These are phyloP conservation scores for Anarsia innoxiella DNA, from an alignment of 2,888 invertebrate species.

Conservation along the genomic window DNA sequence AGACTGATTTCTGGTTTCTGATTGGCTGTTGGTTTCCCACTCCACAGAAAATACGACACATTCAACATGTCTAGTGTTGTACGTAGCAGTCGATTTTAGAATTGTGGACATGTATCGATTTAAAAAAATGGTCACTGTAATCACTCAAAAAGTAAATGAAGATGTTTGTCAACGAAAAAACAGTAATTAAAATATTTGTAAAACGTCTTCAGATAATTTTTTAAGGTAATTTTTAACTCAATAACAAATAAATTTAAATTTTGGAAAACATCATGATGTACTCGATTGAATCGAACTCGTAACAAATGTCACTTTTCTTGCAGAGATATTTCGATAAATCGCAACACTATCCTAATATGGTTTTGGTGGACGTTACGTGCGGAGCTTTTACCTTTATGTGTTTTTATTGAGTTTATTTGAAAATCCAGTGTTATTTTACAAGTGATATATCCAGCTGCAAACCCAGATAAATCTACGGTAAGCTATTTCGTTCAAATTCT, in stretches of 20 bases:
- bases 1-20: conserved; percentile 37
- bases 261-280: neutral
- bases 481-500: conserved; percentile 23
- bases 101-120: neutral
- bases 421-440: conserved; percentile 65
- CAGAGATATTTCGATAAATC: no score
- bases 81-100: conserved; percentile 13
- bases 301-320: conserved; percentile 12
- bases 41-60: conserved; percentile 45
- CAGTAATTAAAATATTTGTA: no score
- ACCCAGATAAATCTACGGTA: conserved; percentile 36
- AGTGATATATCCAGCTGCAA: conserved; percentile 46
- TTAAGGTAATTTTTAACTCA: no score
- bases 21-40: conserved; percentile 47
- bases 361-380: conserved; percentile 38
- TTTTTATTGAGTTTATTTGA: conserved; percentile 59
- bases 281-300: conserved; percentile 12
- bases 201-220: no score
- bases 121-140: no score
- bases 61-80: conserved; percentile 54
- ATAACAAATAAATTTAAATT: neutral
- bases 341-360: conserved; percentile 35
- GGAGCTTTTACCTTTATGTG: conserved; percentile 29
- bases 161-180: no score
- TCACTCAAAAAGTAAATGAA: no score